Conservation (phyloP, 2,797 vertebrate genomes). For the Picus viridis region DNA sequence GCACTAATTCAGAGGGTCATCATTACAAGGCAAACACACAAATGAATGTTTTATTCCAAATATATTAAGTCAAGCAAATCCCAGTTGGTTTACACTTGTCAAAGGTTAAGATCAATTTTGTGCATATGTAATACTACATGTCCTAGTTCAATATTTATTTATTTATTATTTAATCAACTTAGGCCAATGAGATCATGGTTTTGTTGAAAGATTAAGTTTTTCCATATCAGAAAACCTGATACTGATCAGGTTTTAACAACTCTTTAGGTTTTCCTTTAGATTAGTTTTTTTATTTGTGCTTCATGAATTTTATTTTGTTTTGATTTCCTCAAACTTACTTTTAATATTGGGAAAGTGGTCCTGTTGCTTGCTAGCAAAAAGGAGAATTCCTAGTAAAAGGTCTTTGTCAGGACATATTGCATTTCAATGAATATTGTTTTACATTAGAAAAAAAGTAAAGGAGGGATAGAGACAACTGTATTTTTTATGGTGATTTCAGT, state of each 20-base stretch:
- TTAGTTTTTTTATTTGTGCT: background rate
- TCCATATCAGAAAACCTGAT: background rate
- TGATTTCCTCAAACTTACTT: background rate
- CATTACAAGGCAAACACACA: background rate
- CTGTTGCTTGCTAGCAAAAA: background rate
- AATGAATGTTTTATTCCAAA: background rate
- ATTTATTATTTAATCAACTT: background rate
- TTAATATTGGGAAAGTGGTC: background rate
- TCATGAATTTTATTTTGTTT: background rate
- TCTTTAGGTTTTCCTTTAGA: background rate
- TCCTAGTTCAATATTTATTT: background rate
- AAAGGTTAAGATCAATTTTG: background rate
- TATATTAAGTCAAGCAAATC: background rate
- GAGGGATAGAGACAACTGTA: rapidly evolving
- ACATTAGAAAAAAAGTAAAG: background rate
- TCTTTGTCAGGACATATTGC: background rate
- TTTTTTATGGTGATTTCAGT: background rate
- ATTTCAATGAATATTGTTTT: background rate
- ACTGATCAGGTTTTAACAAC: no score
- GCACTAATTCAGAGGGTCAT: background rate
- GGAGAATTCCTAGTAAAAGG: background rate
- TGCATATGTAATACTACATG: background rate
- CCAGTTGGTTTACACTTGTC: background rate
- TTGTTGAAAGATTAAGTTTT: background rate
- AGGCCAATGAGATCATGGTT: background rate